Percentiles rank a stretch among this genome's conserved stretches.
Evolutionary conservation across 1,140 invertebrate species (phyloP).

Genomic region (Aphelenchoides fujianensis): DNA sequence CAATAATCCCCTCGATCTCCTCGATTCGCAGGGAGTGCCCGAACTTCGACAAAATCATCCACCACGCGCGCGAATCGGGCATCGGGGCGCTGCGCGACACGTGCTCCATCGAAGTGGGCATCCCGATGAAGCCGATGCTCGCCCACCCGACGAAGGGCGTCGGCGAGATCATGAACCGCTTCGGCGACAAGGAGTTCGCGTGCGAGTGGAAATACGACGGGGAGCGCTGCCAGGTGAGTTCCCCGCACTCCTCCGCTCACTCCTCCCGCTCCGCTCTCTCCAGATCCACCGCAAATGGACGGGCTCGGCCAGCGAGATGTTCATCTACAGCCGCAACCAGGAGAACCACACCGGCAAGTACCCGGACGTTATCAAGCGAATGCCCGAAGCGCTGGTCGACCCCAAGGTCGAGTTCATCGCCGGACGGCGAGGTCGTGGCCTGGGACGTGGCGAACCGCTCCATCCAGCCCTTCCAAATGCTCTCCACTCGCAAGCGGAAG

Average conservation of each 20-base stretch:
- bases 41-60: slow-evolving; percentile 83
- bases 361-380: slow-evolving; percentile 79
- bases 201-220: slow-evolving; percentile 99
- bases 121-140: slow-evolving; percentile 96
- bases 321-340: slow-evolving; percentile 91
- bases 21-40: slow-evolving; percentile 80
- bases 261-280: too few relatives aligned
- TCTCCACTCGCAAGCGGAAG: slow-evolving; percentile 92
- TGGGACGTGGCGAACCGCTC: slow-evolving; percentile 84
- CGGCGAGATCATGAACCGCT: slow-evolving; percentile 80
- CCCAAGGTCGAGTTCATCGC: slow-evolving; percentile 75
- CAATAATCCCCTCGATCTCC: slow-evolving; percentile 21
- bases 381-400: slow-evolving; percentile 66
- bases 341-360: slow-evolving; percentile 97
- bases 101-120: slow-evolving; percentile 71
- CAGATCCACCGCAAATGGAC: slow-evolving; percentile 75
- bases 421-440: slow-evolving; percentile 93
- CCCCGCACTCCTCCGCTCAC: slow-evolving; percentile 26
- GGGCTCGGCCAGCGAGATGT: slow-evolving; percentile 67
- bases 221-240: slow-evolving; percentile 85
- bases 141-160: slow-evolving; percentile 91
- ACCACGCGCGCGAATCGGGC: slow-evolving; percentile 76
- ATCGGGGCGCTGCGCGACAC: slow-evolving; percentile 74
- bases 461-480: slow-evolving; percentile 93
- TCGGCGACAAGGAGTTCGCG: slow-evolving; percentile 87